phyloP scores from a whole-genome alignment of 2,797 vertebrate genomes.

The Adrianichthys oophorus region DNA sequence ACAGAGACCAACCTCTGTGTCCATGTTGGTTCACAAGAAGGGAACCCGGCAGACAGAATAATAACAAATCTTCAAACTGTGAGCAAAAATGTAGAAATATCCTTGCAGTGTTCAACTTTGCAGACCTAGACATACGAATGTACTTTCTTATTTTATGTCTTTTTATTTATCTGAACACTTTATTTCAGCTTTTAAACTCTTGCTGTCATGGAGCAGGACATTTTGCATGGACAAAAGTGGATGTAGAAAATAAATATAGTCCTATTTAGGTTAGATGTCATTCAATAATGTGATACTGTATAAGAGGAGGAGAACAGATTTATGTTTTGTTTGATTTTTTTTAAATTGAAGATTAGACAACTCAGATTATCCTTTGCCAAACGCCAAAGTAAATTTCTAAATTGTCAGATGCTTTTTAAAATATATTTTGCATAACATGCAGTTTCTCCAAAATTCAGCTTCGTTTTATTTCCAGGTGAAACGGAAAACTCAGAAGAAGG shows the following conservation, averaged over 20 bases:
- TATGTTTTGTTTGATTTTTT: no score
- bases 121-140: neutral
- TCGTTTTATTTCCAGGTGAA: slow-evolving; percentile 50
- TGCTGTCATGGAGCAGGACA: neutral
- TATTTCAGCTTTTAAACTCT: neutral
- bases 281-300: neutral
- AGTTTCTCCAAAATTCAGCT: no score
- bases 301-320: no score
- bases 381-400: neutral
- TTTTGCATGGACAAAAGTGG: no score
- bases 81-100: slow-evolving; percentile 58
- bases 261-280: no score
- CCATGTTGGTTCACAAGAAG: slow-evolving; percentile 63
- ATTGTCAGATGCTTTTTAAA: no score
- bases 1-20: slow-evolving; percentile 50
- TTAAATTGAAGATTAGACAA: neutral
- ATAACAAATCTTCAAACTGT: slow-evolving; percentile 32
- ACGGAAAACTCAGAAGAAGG: slow-evolving; percentile 60
- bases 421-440: no score
- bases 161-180: neutral
- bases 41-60: slow-evolving; percentile 36
- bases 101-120: neutral
- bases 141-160: neutral
- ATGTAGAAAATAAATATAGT: neutral
- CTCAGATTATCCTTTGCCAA: neutral